Conservation (phyloP, 2,113 vertebrate genomes). For the Calypte anna region DNA sequence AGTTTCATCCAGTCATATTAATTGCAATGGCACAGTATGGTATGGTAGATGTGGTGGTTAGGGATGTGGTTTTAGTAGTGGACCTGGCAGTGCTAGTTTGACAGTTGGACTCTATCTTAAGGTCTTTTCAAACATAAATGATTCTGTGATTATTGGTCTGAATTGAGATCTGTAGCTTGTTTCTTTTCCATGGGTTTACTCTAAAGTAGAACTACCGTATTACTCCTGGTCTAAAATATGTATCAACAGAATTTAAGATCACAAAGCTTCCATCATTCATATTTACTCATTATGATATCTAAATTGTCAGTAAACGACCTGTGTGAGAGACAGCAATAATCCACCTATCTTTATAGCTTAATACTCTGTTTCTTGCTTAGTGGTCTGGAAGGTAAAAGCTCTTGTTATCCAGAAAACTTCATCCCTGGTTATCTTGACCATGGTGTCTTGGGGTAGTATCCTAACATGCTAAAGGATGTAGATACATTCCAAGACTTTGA, state of each 20-base stretch:
- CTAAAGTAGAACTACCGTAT: background rate
- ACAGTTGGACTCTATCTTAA: background rate
- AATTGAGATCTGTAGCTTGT: background rate
- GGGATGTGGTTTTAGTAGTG: background rate
- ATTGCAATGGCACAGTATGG: background rate
- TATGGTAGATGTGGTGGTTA: background rate
- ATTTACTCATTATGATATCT: background rate
- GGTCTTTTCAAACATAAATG: background rate
- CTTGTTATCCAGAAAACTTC: background rate
- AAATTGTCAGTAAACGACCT: background rate
- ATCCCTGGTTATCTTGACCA: background rate
- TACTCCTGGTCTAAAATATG: background rate
- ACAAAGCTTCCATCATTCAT: background rate
- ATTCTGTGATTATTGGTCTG: background rate
- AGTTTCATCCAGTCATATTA: background rate
- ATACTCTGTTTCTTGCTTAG: background rate
- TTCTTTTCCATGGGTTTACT: background rate
- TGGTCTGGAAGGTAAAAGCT: background rate
- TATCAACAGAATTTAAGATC: background rate
- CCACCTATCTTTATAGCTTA: background rate
- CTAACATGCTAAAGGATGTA: background rate
- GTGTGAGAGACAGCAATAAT: background rate
- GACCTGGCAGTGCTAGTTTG: background rate
- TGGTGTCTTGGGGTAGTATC: background rate
- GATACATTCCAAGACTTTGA: background rate